Percentiles rank a stretch among this genome's conserved stretches.
These are phyloP conservation scores for Limenitis camilla DNA, from an alignment of 2,888 invertebrate genomes.

Conservation along the genomic window DNA sequence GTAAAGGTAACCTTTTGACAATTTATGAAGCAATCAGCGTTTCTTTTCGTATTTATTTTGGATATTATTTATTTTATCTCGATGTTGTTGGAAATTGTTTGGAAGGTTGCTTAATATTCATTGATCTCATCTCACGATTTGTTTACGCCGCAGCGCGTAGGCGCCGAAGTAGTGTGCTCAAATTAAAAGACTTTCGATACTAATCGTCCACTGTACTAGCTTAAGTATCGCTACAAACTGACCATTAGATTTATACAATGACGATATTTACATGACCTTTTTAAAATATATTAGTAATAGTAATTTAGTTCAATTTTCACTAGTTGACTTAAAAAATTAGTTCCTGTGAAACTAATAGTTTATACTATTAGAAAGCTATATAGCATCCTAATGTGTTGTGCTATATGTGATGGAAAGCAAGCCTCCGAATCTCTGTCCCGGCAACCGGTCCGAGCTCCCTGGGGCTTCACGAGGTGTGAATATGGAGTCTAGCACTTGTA, in stretches of 20 bases:
- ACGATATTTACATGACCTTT: neutral
- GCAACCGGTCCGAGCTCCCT: constrained; percentile 50
- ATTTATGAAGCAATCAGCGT: constrained; percentile 69
- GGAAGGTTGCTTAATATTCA: constrained; percentile 66
- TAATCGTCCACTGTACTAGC: constrained; percentile 5
- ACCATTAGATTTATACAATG: neutral
- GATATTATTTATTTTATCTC: constrained; percentile 61
- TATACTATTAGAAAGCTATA: neutral
- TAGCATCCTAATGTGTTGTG: neutral
- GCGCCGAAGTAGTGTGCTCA: constrained; percentile 49
- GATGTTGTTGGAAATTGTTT: constrained; percentile 59
- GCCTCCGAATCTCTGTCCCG: constrained; percentile 1
- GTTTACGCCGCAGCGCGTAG: constrained; percentile 56
- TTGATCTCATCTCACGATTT: constrained; percentile 64
- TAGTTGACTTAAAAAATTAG: too few species aligned
- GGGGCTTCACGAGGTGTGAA: constrained; percentile 62
- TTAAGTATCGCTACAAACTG: neutral
- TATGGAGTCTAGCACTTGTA: constrained; percentile 46
- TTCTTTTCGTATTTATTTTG: constrained; percentile 58
- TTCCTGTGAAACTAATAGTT: too few species aligned
- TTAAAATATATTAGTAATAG: too few species aligned
- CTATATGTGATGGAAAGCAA: neutral
- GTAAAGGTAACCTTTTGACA: constrained; percentile 53
- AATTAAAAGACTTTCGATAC: constrained; percentile 45
- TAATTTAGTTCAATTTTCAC: too few species aligned